Conservation (phyloP, 2,797 vertebrate genomes). For the Pteronotus mesoamericanus region DNA sequence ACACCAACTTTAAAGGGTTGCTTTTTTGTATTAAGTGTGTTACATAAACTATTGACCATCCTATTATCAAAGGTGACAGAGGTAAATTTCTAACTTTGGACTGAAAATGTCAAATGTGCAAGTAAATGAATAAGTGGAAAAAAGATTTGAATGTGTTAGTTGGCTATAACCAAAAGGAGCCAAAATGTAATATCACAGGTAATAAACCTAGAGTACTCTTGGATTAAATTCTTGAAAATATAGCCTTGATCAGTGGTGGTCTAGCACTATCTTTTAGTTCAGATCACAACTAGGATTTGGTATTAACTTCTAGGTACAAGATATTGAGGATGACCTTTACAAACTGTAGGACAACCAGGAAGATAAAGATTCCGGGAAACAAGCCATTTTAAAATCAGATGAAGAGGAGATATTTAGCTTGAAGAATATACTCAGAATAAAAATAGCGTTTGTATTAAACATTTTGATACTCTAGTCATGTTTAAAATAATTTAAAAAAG, state of each 20-base stretch:
- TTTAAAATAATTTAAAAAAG: constrained; percentile 38
- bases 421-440: neutral
- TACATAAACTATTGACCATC: neutral
- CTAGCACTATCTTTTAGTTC: neutral
- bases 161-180: neutral
- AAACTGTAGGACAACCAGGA: neutral
- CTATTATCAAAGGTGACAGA: neutral
- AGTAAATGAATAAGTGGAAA: neutral
- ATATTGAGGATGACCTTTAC: neutral
- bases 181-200: neutral
- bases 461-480: neutral
- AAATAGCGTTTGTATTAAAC: neutral
- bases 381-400: neutral
- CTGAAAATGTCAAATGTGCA: neutral
- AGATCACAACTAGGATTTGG: neutral
- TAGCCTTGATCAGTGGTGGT: neutral
- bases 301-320: neutral
- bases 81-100: neutral
- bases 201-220: neutral
- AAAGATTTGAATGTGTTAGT: neutral
- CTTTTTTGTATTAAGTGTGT: neutral
- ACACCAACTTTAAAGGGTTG: neutral
- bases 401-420: neutral
- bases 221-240: neutral
- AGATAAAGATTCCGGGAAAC: neutral